Evolutionary conservation across 37 sponge, comb jelly and placozoan species (phyloP).

Genomic region (Beroe forskalii): DNA sequence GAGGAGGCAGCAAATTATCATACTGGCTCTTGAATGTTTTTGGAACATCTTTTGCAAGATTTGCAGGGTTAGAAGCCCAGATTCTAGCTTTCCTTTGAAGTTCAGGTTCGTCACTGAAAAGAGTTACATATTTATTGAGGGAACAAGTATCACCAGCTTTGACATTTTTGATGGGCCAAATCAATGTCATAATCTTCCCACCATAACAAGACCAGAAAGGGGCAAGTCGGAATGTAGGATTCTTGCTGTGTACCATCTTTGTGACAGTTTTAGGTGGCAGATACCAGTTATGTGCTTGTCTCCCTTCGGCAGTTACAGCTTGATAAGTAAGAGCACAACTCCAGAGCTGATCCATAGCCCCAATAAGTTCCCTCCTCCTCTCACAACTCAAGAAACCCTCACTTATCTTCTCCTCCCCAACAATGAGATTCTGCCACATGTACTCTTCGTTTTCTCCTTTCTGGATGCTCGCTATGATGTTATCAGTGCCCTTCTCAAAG

Average conservation of each 20-base stretch:
- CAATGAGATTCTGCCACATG: constrained; percentile 56
- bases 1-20: constrained; percentile 20
- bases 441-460: constrained; percentile 36
- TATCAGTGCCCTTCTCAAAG: constrained; percentile 17
- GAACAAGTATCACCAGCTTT: constrained; percentile 28
- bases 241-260: constrained; percentile 27
- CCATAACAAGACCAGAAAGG: constrained; percentile 64
- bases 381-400: constrained; percentile 21
- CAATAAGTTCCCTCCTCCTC: neutral
- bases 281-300: neutral
- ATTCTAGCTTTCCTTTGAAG: constrained; percentile 22
- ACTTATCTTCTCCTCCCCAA: constrained; percentile 48
- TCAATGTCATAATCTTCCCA: constrained; percentile 53
- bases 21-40: neutral
- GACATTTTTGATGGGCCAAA: constrained; percentile 60
- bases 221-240: constrained; percentile 15
- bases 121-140: neutral
- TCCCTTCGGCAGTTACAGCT: constrained; percentile 64
- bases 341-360: constrained; percentile 44
- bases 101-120: constrained; percentile 2
- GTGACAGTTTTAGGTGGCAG: neutral
- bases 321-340: constrained; percentile 12
- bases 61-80: constrained; percentile 26
- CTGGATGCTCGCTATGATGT: constrained; percentile 58
- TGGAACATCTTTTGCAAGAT: neutral